A percentile compares a stretch with the other conserved stretches of the same genome.
Evolutionary conservation across 2,113 vertebrate genomes (phyloP).

Genomic region (Bos taurus): DNA sequence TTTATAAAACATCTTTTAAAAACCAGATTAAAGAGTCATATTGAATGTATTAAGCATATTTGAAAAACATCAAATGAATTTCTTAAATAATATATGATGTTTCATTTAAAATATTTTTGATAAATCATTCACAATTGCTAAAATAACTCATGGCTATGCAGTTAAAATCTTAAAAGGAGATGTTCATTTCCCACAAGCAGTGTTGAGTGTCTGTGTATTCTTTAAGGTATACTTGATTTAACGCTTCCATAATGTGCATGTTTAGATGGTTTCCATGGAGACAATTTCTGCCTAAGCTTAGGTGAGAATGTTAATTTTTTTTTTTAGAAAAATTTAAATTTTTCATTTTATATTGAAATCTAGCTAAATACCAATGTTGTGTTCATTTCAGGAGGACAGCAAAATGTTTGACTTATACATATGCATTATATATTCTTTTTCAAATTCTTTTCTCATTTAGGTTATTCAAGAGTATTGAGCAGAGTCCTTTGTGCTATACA

Average conservation of each 20-base stretch:
- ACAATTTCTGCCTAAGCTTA: conserved; percentile 75
- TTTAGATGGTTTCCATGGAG: conserved; percentile 76
- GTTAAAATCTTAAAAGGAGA: neutral
- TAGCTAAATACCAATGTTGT: neutral
- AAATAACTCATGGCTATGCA: neutral
- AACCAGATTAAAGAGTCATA: neutral
- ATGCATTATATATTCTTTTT: neutral
- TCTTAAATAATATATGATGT: neutral
- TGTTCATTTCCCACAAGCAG: neutral
- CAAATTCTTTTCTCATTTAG: neutral
- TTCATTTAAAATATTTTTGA: conserved; percentile 45
- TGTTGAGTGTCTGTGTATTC: neutral
- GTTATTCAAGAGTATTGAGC: neutral
- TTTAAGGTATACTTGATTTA: conserved; percentile 17
- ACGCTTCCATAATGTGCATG: conserved; percentile 61
- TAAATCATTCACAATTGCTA: conserved; percentile 20
- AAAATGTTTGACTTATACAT: neutral
- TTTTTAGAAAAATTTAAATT: neutral
- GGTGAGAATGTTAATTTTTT: conserved; percentile 74
- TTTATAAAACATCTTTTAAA: conserved; percentile 4
- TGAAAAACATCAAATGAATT: conserved; percentile 4
- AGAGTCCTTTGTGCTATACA: neutral
- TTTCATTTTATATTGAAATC: neutral
- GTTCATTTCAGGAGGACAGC: neutral
- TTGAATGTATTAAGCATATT: neutral